phyloP scores from a whole-genome alignment of 2,797 vertebrate genomes.

The Amniataba percoides region DNA sequence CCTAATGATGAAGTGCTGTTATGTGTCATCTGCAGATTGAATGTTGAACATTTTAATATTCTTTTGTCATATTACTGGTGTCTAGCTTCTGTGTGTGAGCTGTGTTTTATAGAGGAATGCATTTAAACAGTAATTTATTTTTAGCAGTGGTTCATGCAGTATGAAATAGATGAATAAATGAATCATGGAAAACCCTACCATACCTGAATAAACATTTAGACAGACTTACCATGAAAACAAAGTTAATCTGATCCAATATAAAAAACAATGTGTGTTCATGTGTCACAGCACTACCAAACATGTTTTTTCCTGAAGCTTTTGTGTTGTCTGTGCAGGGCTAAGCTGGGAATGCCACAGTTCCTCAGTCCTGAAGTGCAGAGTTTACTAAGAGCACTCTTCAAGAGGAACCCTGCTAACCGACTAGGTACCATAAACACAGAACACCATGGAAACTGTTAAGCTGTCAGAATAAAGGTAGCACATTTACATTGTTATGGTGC shows the following conservation, averaged over 20 bases:
- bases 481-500: not conserved
- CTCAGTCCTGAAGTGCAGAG: constrained; percentile 95
- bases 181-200: not conserved
- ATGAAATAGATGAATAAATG: not conserved
- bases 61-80: not conserved
- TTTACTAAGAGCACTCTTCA: constrained; percentile 95
- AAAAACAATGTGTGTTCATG: not conserved
- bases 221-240: not conserved
- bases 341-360: constrained; percentile 98
- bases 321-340: constrained; percentile 87
- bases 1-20: not conserved
- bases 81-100: not conserved
- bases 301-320: not conserved
- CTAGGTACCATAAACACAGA: constrained; percentile 84
- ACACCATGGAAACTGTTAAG: not conserved
- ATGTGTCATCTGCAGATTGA: not conserved
- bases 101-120: too few species aligned
- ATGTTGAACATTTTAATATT: not conserved
- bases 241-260: not conserved
- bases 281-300: not conserved
- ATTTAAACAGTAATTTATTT: not conserved
- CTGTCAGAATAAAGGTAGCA: constrained; percentile 3
- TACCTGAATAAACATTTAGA: not conserved
- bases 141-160: not conserved
- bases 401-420: constrained; percentile 95